phyloP scores from a whole-genome alignment of 1,140 invertebrate genomes.

The Drosophila truncata region DNA sequence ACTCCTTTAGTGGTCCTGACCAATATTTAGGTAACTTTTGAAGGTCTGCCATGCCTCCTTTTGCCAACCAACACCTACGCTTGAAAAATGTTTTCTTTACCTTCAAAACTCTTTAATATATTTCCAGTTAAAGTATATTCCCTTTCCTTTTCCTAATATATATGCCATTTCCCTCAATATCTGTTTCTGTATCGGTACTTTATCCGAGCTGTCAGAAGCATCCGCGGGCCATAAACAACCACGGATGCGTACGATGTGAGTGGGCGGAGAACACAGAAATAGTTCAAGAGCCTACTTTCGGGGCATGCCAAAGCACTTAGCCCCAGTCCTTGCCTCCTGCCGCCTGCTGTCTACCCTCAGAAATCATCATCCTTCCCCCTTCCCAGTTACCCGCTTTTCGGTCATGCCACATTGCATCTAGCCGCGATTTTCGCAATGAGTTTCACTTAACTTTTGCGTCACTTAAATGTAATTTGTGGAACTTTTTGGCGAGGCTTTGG shows the following conservation, averaged over 20 bases:
- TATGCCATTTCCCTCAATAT: background rate
- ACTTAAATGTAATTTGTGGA: conserved; percentile 77
- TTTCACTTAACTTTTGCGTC: conserved; percentile 76
- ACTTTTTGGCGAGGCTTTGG: conserved; percentile 63
- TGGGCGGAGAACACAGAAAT: conserved; percentile 49
- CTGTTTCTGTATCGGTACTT: background rate
- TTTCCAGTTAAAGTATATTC: background rate
- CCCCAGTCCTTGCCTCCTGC: conserved; percentile 17
- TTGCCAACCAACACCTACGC: too few species aligned
- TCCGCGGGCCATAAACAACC: conserved; percentile 38
- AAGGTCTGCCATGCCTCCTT: too few species aligned
- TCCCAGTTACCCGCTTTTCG: background rate
- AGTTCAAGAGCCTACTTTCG: conserved; percentile 62
- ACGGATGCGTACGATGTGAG: conserved; percentile 29
- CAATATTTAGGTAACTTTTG: too few species aligned
- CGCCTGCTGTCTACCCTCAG: background rate
- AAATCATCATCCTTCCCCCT: background rate
- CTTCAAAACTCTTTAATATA: background rate
- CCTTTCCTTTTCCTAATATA: background rate
- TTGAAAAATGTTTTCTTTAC: background rate
- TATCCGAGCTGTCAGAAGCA: conserved; percentile 21
- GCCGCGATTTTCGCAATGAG: conserved; percentile 71
- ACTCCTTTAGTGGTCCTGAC: too few species aligned
- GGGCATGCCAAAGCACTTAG: conserved; percentile 55
- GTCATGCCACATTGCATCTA: conserved; percentile 43